Evolutionary conservation across 2,113 vertebrate species (phyloP), one percentile per base, ranked within the genome.

Genomic region (Actenoides hombroni): DNA sequence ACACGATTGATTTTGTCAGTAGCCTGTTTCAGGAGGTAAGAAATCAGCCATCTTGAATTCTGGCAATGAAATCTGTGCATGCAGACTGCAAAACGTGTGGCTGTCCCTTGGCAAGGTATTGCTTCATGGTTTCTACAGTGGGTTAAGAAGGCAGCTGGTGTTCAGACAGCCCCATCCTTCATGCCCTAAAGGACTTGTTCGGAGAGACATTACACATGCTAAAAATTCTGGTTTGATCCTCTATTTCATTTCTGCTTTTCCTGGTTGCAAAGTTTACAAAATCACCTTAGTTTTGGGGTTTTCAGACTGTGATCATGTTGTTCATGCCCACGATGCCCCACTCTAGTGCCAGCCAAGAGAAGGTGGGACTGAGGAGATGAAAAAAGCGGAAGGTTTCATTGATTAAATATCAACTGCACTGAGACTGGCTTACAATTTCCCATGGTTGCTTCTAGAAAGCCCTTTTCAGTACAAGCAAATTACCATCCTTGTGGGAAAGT

Each of bases 11-110:
- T 77, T 68, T 76, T 67, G 57, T 29, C 65, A 69, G 74, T 10
- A 61, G 53, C 54, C 65, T 82, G 37, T 73, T 79, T 88, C 65
- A 85, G 70, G 57, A 84, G n/a, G 73, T 56, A 31, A 78, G 28
- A 76, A 93, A 80, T 48, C 77, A 85, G 57, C 65, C 81, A 79
- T 59, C 88, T 92, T 92, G 59, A 80, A 82, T 69, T 46, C 49
- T 9, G 1, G 49, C 57, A 80, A 35, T 19, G 67, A 76, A 89
- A 92, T 49, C 44, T 42, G 24, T 25, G 61, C 63, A 48, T 63
- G 23, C 11, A 59, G 13, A 26, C 3, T 37, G 67, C 63, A 44
- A 82, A 75, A 56, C 2, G 2, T 2, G 6, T 20, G 23, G 44
- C 57, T n/a, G 40, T 7, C 24, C 61, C 37, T 69, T 12, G n/a